Base-by-base conservation (phyloP, 1,140 invertebrate genomes). In the Physella acuta region DNA sequence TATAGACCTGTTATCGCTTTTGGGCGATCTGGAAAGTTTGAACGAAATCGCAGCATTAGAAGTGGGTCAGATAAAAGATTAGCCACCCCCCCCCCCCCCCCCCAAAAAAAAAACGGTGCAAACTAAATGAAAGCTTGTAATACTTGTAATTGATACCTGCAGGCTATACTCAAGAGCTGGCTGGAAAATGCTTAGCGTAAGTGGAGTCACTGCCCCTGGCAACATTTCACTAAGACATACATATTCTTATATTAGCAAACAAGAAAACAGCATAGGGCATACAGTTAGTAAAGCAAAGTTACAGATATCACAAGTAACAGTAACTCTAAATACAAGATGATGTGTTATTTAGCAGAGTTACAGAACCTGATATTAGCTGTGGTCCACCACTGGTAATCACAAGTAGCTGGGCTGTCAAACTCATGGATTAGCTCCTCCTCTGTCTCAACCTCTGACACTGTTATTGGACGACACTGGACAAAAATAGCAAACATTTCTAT, bases 391-490 rank as follows among this genome's bases (percentile, higher is more conserved):
- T 88, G 87, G 11, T 76, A 72, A n/a, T 85, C 81, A 14, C 78
- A 80, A 4, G 81, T 71, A 5, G 90, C 78, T 0, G 90, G 83
- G 14, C 85, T 82, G 82, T 92, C 91, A 73, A 91, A 85, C 80
- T 93, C 91, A 78, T 92, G 91, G 1, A 87, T 81, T 14, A 93
- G 73, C 76, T 93, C 91, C 73, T 90, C 91, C 67, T 92, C 89
- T 0, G 88, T 89, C 88, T 91, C 92, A 1, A 85, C 76, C 34
- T 90, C 88, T 4, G 91, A 71, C 0, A 89, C 89, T 0, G 92
- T 93, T 36, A 93, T 89, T 1, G 90, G 90, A 44, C 92, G 85
- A 3, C 90, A 88, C 88, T 93, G n/a, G n/a, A n/a, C n/a, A n/a
- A n/a, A n/a, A n/a, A n/a, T n/a, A n/a, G n/a, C n/a, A n/a, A n/a